Base-by-base conservation (phyloP, 1,140 invertebrate genomes). In the Nylanderia fulva region DNA sequence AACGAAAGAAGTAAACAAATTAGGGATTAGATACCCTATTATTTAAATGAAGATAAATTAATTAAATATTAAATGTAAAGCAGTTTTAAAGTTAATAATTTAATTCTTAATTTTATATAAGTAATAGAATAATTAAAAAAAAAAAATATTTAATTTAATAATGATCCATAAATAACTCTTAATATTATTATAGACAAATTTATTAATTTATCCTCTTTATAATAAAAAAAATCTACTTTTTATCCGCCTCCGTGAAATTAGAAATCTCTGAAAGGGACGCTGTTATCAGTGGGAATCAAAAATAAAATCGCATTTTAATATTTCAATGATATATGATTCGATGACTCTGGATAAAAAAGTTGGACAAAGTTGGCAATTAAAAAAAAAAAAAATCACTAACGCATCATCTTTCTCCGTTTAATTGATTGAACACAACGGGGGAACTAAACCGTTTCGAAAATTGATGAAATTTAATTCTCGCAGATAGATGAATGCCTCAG, bases 181-280 rank as follows among this genome's bases (percentile, higher is more conserved):
- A n/a, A n/a, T n/a, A n/a, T n/a, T n/a, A n/a, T n/a, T n/a, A n/a
- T n/a, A n/a, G n/a, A n/a, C n/a, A n/a, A n/a, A n/a, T n/a, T n/a
- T n/a, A n/a, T n/a, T n/a, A n/a, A n/a, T n/a, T n/a, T n/a, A n/a
- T n/a, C n/a, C n/a, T n/a, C n/a, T n/a, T n/a, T n/a, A n/a, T n/a
- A n/a, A n/a, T n/a, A n/a, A n/a, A n/a, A n/a, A n/a, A n/a, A n/a
- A n/a, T n/a, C n/a, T n/a, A n/a, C n/a, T n/a, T n/a, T n/a, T n/a
- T n/a, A n/a, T n/a, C 18, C 45, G 42, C 21, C 77, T 3, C 33
- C 63, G 15, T 42, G 52, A n/a, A n/a, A 79, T 82, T 58, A 82
- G 18, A 82, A 58, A 21, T 58, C 33, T 13, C 64, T 6, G n/a
- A 18, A 36, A n/a, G 15, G 6, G 61, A 21, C 8, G 9, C 8